phyloP scores from a whole-genome alignment of 2,797 vertebrate species.

The Leptatherina wallacei region DNA sequence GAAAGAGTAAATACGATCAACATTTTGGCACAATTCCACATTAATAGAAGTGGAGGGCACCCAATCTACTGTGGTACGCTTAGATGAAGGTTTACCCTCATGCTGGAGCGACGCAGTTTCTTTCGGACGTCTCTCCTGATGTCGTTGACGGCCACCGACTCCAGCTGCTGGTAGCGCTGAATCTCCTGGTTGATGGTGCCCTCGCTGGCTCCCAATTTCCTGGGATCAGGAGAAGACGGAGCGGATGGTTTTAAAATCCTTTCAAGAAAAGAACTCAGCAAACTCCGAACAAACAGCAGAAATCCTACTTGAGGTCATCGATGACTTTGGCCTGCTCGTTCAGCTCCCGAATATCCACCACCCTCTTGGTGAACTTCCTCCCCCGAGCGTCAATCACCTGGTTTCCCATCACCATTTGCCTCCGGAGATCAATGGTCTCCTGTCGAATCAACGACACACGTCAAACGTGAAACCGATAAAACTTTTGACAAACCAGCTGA shows the following conservation, averaged over 20 bases:
- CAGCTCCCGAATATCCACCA: conserved; percentile 96
- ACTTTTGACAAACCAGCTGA: not conserved
- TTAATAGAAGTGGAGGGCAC: not conserved
- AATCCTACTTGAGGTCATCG: conserved; percentile 94
- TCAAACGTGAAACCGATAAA: conserved; percentile 1
- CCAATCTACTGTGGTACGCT: not conserved
- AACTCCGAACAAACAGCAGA: not conserved
- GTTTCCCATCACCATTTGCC: conserved; percentile 83
- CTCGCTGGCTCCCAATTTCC: conserved; percentile 98
- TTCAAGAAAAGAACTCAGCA: not conserved
- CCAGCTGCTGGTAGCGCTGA: conserved; percentile 96
- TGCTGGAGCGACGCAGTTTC: conserved; percentile 97
- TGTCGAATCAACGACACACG: conserved; percentile 62
- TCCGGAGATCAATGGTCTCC: conserved; percentile 90
- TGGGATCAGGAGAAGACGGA: conserved; percentile 53
- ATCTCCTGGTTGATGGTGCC: conserved; percentile 99
- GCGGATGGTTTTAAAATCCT: not conserved
- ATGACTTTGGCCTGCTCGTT: conserved; percentile 99
- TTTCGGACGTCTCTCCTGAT: conserved; percentile 97
- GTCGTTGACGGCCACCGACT: conserved; percentile 97
- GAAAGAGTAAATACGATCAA: conserved; percentile 2
- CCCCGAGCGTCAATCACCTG: conserved; percentile 88
- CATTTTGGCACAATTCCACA: not conserved
- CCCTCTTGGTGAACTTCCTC: conserved; percentile 92
- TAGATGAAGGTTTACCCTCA: conserved; percentile 87